Evolutionary conservation across 2,888 invertebrate species (phyloP).

Genomic region (Orthonychiurus folsomi): DNA sequence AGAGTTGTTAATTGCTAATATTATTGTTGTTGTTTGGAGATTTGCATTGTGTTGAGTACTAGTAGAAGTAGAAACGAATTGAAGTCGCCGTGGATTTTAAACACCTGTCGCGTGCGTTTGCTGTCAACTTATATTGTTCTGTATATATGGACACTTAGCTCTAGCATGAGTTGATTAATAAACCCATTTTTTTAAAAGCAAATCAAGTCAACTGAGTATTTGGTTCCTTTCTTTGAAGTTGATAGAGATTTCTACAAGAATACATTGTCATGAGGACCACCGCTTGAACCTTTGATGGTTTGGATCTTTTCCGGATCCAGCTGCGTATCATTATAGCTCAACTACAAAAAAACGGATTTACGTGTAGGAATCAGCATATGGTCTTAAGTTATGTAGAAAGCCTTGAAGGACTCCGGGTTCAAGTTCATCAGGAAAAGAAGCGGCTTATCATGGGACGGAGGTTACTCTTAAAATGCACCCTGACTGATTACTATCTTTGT

Average conservation of each 20-base stretch:
- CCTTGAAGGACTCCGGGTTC: not conserved
- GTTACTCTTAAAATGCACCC: not conserved
- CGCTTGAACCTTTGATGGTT: not conserved
- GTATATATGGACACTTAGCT: not conserved
- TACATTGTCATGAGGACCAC: not conserved
- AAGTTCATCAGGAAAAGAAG: not conserved
- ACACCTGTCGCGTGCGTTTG: no score
- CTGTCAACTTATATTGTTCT: no score
- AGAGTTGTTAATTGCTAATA: not conserved
- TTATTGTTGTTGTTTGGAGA: no score
- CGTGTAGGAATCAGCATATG: not conserved
- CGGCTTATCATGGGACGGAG: not conserved
- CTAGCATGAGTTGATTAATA: not conserved
- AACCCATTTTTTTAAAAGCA: not conserved
- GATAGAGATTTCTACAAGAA: not conserved
- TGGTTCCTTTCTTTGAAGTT: not conserved
- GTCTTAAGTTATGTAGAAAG: not conserved
- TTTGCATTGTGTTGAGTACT: no score
- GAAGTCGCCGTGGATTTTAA: no score
- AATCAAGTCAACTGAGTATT: not conserved
- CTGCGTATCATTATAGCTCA: not conserved
- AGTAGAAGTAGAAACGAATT: no score
- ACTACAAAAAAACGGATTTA: not conserved
- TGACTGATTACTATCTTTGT: not conserved
- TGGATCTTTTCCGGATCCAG: not conserved